These are phyloP conservation scores for Rhodeus uyekii DNA, from an alignment of 2,797 vertebrate genomes.

Conservation along the genomic window DNA sequence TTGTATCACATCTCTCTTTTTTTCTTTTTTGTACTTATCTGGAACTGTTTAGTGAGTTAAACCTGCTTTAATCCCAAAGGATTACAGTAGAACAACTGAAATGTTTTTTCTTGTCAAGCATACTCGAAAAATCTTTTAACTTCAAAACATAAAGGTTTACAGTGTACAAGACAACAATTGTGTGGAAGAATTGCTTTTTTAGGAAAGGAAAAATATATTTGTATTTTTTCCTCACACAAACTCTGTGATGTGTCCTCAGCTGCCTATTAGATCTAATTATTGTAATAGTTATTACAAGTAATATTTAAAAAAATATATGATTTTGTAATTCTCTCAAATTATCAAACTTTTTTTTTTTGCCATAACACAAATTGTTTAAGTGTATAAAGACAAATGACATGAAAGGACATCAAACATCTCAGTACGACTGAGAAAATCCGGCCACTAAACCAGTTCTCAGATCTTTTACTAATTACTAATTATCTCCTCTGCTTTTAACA, in stretches of 20 bases:
- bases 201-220: too few species aligned
- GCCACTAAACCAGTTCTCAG: conserved; percentile 40
- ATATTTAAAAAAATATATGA: background rate
- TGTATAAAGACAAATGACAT: background rate
- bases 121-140: background rate
- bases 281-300: background rate
- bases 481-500: conserved; percentile 37
- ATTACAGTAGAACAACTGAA: background rate
- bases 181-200: background rate
- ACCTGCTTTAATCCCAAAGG: background rate
- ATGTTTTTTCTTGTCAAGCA: background rate
- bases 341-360: background rate
- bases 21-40: background rate
- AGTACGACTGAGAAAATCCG: conserved; percentile 34
- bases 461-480: conserved; percentile 51
- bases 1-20: background rate
- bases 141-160: too few species aligned
- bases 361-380: background rate
- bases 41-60: background rate
- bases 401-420: conserved; percentile 18
- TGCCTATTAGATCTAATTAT: background rate
- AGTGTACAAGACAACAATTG: too few species aligned
- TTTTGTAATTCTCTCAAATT: background rate
- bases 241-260: background rate
- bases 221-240: too few species aligned